phyloP scores from a whole-genome alignment of 2,888 invertebrate species.

The Caradrina clavipalpis region DNA sequence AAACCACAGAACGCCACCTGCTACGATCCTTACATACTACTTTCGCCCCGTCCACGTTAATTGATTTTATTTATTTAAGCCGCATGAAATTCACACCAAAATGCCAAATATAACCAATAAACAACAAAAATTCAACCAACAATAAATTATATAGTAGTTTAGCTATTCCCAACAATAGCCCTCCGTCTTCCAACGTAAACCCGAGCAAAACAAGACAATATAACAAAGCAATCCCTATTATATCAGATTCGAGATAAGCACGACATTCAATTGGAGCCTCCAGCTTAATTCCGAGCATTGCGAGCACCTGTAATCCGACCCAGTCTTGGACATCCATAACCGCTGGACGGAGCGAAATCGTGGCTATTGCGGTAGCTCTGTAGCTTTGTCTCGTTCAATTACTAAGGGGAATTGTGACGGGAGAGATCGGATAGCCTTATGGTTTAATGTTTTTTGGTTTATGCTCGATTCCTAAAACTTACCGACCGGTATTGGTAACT shows the following conservation, averaged over 20 bases:
- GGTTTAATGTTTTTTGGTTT: not conserved
- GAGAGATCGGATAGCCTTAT: slow-evolving; percentile 13
- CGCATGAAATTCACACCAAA: no score
- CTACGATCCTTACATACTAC: no score
- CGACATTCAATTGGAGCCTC: slow-evolving; percentile 55
- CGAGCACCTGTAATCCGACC: slow-evolving; percentile 68
- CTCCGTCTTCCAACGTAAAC: not conserved
- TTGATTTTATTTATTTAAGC: no score
- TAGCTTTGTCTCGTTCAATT: slow-evolving; percentile 56
- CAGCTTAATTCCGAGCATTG: slow-evolving; percentile 47
- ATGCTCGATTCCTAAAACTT: no score
- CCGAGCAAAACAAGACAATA: slow-evolving; percentile 37
- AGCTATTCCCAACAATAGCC: slow-evolving; percentile 2
- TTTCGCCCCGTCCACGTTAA: no score
- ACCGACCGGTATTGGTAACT: no score
- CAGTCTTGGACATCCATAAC: slow-evolving; percentile 33
- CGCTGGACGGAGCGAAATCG: slow-evolving; percentile 20
- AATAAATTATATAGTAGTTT: no score
- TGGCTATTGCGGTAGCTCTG: slow-evolving; percentile 17
- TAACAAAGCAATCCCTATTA: slow-evolving; percentile 36
- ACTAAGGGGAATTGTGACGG: slow-evolving; percentile 14
- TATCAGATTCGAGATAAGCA: slow-evolving; percentile 52
- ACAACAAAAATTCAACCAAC: no score
- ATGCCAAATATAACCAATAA: no score
- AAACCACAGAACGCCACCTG: no score